Conservation (phyloP, 2,888 invertebrate genomes). For the Athetis lepigone region DNA sequence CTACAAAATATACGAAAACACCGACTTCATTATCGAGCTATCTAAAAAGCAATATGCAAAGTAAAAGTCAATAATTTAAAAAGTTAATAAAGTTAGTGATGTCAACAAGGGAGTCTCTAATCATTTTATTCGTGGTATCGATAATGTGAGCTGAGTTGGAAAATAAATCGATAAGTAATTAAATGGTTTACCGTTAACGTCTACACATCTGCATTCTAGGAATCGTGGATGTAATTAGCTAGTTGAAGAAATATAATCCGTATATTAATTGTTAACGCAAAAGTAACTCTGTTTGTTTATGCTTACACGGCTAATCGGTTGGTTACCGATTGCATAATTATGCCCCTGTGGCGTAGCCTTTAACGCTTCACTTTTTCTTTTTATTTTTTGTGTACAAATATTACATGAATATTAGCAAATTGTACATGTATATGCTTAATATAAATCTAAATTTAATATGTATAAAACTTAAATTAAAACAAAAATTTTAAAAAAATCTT, state of each 20-base stretch:
- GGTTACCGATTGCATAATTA: too few species aligned
- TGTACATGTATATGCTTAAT: too few species aligned
- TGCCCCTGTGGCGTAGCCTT: too few species aligned
- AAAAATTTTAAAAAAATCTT: conserved; percentile 5
- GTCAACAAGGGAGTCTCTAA: conserved; percentile 31
- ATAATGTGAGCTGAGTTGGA: conserved; percentile 11
- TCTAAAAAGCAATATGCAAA: conserved; percentile 28
- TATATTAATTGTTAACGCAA: too few species aligned
- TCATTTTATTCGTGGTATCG: conserved; percentile 26
- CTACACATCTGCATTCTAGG: not conserved
- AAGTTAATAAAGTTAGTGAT: conserved; percentile 34
- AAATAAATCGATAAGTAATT: conserved; percentile 48
- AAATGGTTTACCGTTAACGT: conserved; percentile 5
- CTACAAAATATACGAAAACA: conserved; percentile 20
- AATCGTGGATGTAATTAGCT: not conserved
- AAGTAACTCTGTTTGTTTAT: too few species aligned
- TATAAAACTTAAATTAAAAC: too few species aligned
- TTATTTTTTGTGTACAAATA: too few species aligned
- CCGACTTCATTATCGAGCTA: conserved; percentile 8
- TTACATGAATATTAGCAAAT: too few species aligned
- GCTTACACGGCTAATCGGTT: too few species aligned
- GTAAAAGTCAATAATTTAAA: conserved; percentile 39
- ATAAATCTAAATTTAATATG: too few species aligned
- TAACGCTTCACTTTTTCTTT: too few species aligned
- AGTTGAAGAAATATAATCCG: not conserved